Evolutionary conservation across 2,113 vertebrate genomes (phyloP).

Genomic region (Mus pahari): DNA sequence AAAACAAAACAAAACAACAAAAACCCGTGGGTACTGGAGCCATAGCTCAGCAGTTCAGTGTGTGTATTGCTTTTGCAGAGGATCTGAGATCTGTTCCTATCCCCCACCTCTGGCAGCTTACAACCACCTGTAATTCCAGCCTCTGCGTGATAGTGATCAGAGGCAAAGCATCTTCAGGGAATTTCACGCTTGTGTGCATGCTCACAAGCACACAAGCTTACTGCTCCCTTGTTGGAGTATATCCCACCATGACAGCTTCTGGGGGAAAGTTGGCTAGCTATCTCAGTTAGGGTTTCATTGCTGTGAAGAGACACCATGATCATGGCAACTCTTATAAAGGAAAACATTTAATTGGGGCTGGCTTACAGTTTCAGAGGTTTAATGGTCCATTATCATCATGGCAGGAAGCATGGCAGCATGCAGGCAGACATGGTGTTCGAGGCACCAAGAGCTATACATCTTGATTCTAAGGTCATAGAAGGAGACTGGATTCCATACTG

Average conservation of each 20-base stretch:
- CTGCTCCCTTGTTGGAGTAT: neutral
- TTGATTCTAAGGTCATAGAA: neutral
- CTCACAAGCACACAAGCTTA: neutral
- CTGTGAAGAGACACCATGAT: neutral
- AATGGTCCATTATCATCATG: neutral
- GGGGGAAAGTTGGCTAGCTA: neutral
- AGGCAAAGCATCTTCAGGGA: neutral
- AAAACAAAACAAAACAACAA: neutral
- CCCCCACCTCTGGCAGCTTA: neutral
- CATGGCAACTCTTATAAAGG: neutral
- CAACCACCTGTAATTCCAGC: neutral
- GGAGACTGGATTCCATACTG: neutral
- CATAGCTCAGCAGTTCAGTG: neutral
- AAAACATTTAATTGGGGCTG: neutral
- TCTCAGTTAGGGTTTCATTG: neutral
- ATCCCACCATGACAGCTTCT: neutral
- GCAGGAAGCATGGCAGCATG: neutral
- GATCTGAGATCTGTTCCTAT: neutral
- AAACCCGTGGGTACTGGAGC: neutral
- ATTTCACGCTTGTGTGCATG: neutral
- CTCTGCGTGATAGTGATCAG: neutral
- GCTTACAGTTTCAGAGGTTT: neutral
- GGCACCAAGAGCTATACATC: neutral
- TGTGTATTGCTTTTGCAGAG: neutral
- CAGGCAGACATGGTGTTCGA: neutral